Percentiles rank a stretch among this genome's conserved stretches.
phyloP scores from a whole-genome alignment of 2,797 vertebrate genomes.

The Astyanax mexicanus region DNA sequence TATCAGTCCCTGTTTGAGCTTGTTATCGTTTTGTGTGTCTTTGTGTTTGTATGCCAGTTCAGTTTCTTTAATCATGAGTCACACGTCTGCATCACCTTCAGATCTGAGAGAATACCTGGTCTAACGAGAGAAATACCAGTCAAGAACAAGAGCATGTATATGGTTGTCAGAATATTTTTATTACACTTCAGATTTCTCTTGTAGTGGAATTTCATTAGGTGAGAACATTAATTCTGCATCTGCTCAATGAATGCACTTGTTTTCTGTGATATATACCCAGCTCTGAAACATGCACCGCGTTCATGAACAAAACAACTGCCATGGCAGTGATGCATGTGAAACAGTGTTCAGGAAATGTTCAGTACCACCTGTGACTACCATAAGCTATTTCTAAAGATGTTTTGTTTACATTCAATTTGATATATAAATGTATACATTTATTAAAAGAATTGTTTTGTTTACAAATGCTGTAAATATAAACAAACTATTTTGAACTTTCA shows the following conservation, averaged over 20 bases:
- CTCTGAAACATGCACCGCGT: neutral
- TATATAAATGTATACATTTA: slow-evolving; percentile 12
- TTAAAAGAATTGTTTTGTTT: slow-evolving; percentile 13
- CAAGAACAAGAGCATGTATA: neutral
- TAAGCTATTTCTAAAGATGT: slow-evolving; percentile 2
- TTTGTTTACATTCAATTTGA: slow-evolving; percentile 29
- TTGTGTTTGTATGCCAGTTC: slow-evolving; percentile 40
- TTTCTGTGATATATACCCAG: neutral
- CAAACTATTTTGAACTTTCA: slow-evolving; percentile 16
- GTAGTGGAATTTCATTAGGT: neutral
- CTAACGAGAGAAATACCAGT: neutral
- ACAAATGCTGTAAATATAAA: slow-evolving; percentile 17
- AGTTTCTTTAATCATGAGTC: slow-evolving; percentile 2
- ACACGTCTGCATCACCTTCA: slow-evolving; percentile 10
- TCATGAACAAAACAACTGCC: neutral
- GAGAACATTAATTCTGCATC: neutral
- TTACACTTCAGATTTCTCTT: neutral
- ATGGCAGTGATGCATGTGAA: neutral
- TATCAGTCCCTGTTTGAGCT: slow-evolving; percentile 20
- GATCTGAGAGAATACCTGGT: neutral
- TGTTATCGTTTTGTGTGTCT: slow-evolving; percentile 49
- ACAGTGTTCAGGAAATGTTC: neutral
- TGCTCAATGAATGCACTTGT: neutral
- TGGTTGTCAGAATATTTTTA: neutral
- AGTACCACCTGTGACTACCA: neutral